A percentile compares a stretch with the other conserved stretches of the same genome.
Conservation (phyloP, 2,797 vertebrate genomes). For the Cossypha heuglini region DNA sequence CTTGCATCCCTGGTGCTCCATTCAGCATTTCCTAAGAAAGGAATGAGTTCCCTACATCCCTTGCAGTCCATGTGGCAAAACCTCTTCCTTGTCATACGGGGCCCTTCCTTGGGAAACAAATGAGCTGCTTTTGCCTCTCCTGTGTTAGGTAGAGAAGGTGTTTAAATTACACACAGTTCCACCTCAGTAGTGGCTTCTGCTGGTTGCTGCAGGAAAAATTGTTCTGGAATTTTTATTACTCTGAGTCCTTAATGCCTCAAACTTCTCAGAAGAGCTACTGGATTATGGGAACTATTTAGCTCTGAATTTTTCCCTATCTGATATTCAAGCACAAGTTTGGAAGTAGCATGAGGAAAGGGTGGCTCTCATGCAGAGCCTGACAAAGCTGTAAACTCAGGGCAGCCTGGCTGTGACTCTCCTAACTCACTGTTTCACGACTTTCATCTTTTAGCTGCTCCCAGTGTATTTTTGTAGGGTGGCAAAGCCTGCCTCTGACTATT, state of each 20-base stretch:
- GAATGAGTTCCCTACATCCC: background rate
- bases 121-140: background rate
- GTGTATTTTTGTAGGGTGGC: background rate
- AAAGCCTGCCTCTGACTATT: background rate
- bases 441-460: background rate
- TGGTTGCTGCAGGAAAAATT: background rate
- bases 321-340: background rate
- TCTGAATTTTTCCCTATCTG: background rate
- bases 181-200: background rate
- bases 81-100: background rate
- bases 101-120: background rate
- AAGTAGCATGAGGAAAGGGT: background rate
- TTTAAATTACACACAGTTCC: background rate
- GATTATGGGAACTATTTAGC: fast-evolving
- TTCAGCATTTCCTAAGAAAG: background rate
- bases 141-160: background rate
- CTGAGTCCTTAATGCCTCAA: background rate
- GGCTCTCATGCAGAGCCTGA: fast-evolving
- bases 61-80: background rate
- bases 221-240: background rate
- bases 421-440: background rate
- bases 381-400: fast-evolving
- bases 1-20: background rate
- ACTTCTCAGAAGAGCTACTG: background rate
- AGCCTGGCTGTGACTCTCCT: background rate